A percentile compares a stretch with the other conserved stretches of the same genome.
These are phyloP conservation scores for Lepidochitona cinerea DNA, from an alignment of 2,888 invertebrate genomes.

Conservation along the genomic window DNA sequence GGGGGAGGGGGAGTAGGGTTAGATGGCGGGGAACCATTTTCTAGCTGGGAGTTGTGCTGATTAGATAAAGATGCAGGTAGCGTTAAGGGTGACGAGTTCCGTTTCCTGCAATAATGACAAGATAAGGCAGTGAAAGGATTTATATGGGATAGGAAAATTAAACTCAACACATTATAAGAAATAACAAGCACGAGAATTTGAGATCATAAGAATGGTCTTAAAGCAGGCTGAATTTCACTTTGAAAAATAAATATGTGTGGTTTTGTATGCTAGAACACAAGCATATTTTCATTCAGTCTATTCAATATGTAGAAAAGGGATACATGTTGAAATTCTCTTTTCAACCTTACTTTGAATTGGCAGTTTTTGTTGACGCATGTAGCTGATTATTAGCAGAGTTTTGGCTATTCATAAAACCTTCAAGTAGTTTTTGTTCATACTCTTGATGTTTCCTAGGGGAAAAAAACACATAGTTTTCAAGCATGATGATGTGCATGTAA, in stretches of 20 bases:
- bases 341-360: slow-evolving; percentile 42
- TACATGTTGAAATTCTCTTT: too few relatives aligned
- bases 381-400: slow-evolving; percentile 53
- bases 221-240: too few relatives aligned
- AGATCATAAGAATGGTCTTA: too few relatives aligned
- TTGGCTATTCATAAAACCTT: slow-evolving; percentile 63
- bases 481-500: too few relatives aligned
- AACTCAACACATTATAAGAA: too few relatives aligned
- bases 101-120: slow-evolving; percentile 44
- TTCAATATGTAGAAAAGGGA: too few relatives aligned
- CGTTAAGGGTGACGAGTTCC: slow-evolving; percentile 32
- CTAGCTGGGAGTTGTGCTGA: slow-evolving; percentile 25
- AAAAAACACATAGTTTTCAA: slow-evolving; percentile 5
- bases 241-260: too few relatives aligned
- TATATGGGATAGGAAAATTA: too few relatives aligned
- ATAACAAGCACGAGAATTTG: too few relatives aligned
- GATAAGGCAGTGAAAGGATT: too few relatives aligned
- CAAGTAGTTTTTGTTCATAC: slow-evolving; percentile 69
- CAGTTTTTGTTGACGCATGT: slow-evolving; percentile 31
- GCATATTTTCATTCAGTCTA: too few relatives aligned
- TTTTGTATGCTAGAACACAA: too few relatives aligned
- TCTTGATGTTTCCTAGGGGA: slow-evolving; percentile 69
- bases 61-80: slow-evolving; percentile 20
- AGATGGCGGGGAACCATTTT: background rate
- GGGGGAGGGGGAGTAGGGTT: slow-evolving; percentile 6